A percentile compares a stretch with the other conserved stretches of the same genome.
Conservation (phyloP, 2,113 vertebrate genomes). For the Gallinago media region DNA sequence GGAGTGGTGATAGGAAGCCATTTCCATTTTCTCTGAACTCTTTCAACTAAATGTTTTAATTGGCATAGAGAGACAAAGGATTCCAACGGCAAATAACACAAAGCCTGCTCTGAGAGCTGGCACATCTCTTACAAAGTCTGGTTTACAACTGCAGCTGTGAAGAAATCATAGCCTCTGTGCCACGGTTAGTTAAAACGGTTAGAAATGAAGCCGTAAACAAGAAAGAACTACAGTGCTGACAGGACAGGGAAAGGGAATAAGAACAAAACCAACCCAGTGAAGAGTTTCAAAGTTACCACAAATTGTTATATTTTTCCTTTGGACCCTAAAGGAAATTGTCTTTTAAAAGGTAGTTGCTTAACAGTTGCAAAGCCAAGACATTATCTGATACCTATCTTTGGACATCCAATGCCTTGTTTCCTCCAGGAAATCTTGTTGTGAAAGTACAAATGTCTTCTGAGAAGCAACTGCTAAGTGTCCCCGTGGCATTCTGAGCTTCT, state of each 20-base stretch:
- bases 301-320: neutral
- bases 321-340: neutral
- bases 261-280: neutral
- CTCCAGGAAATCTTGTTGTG: neutral
- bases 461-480: neutral
- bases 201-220: neutral
- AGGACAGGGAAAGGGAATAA: fast-evolving
- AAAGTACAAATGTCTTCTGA: neutral
- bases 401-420: neutral
- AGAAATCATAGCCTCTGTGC: neutral
- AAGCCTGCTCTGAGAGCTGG: neutral
- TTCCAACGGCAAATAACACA: neutral
- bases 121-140: neutral
- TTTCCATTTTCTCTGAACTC: neutral
- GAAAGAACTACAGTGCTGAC: neutral
- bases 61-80: neutral
- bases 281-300: neutral
- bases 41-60: neutral
- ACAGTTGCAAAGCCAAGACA: neutral
- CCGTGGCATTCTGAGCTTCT: neutral
- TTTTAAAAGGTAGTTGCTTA: neutral
- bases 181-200: neutral
- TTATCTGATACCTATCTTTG: neutral
- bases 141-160: neutral
- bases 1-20: neutral